Evolutionary conservation across 2,113 vertebrate species (phyloP).

Genomic region (Cyanoderma ruficeps): DNA sequence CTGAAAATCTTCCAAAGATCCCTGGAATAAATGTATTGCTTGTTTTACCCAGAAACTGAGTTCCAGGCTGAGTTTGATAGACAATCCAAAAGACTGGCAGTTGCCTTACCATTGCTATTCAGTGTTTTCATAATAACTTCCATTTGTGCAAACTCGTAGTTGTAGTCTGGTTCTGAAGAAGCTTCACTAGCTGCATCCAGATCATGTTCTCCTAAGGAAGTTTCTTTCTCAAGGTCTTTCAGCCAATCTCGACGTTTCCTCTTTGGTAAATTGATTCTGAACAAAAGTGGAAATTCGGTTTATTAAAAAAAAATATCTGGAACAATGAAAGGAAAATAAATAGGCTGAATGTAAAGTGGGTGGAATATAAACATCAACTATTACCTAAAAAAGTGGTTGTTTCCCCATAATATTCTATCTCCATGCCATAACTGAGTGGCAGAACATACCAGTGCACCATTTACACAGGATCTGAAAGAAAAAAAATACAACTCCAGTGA

Average conservation of each 20-base stretch:
- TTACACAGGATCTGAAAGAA: conserved; percentile 90
- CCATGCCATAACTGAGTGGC: conserved; percentile 92
- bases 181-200: conserved; percentile 94
- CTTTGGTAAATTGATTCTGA: conserved; percentile 93
- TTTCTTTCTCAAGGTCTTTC: conserved; percentile 90
- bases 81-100: not conserved
- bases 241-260: conserved; percentile 91
- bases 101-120: conserved; percentile 88
- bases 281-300: not conserved
- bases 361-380: not conserved
- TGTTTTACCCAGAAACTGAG: not conserved
- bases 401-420: conserved; percentile 97
- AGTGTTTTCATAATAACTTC: conserved; percentile 99
- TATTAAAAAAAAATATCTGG: not conserved
- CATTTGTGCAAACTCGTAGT: conserved; percentile 98
- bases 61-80: not conserved
- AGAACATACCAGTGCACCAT: conserved; percentile 84
- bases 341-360: not conserved
- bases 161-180: conserved; percentile 98
- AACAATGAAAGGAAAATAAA: not conserved
- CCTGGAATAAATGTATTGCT: not conserved
- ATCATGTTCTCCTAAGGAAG: conserved; percentile 83
- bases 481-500: not conserved
- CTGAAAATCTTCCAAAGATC: not conserved
- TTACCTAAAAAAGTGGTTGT: conserved; percentile 99